Evolutionary conservation across 1,140 invertebrate genomes (phyloP).

Genomic region (Parapsyche elsis): DNA sequence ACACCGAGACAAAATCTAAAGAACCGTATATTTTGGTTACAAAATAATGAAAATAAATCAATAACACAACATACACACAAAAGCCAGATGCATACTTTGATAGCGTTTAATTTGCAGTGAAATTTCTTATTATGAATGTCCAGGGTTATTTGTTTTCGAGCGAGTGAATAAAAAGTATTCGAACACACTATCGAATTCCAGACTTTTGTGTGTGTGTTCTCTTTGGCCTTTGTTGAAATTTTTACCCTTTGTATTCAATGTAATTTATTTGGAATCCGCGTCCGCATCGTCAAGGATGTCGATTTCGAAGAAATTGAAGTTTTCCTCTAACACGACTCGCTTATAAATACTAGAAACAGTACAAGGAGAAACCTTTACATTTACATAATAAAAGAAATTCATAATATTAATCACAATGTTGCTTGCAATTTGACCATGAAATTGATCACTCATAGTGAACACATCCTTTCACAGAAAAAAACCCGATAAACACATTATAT

Average conservation of each 20-base stretch:
- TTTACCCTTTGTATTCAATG: background rate
- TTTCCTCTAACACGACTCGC: too few species aligned
- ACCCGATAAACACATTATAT: too few species aligned
- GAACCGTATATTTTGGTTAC: background rate
- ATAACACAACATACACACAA: background rate
- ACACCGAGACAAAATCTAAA: background rate
- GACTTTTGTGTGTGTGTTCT: background rate
- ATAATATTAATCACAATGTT: too few species aligned
- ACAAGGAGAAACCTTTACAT: too few species aligned
- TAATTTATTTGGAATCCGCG: background rate
- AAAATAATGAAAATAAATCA: background rate
- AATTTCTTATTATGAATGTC: background rate
- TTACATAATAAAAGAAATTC: too few species aligned
- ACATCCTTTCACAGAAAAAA: too few species aligned
- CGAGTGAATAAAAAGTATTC: background rate
- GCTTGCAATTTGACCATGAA: too few species aligned
- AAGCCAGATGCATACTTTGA: background rate
- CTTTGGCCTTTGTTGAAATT: constrained; percentile 14
- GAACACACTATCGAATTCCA: background rate
- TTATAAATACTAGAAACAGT: too few species aligned
- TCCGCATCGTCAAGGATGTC: background rate
- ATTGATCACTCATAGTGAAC: too few species aligned
- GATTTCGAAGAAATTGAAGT: too few species aligned
- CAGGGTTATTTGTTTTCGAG: background rate
- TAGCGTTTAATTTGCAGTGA: background rate